Conservation (phyloP, 2,113 vertebrate species). For the Xerus inauris region DNA sequence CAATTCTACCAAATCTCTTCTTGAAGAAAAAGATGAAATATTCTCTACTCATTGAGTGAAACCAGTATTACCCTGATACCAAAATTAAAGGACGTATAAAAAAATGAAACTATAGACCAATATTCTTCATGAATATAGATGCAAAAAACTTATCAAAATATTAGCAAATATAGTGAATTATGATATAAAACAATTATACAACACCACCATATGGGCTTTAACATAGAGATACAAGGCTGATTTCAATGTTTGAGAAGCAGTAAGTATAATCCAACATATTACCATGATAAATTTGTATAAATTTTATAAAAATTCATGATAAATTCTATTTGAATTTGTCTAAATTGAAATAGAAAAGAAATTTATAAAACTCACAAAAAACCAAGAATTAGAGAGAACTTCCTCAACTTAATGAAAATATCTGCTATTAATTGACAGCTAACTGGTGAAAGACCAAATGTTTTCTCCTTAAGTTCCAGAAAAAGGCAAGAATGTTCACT, state of each 20-base stretch:
- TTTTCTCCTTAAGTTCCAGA: neutral
- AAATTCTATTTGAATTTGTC: too few species aligned
- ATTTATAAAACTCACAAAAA: neutral
- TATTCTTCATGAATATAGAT: neutral
- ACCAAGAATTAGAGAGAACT: neutral
- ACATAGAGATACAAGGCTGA: neutral
- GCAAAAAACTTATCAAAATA: neutral
- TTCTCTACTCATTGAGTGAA: neutral
- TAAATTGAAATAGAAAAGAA: conserved; percentile 6
- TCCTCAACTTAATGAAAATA: neutral
- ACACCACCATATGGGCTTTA: neutral
- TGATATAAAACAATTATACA: neutral
- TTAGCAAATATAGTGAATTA: conserved; percentile 37
- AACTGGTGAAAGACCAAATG: neutral
- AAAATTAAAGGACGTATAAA: neutral
- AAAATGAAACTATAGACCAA: neutral
- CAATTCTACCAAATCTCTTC: neutral
- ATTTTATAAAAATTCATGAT: too few species aligned
- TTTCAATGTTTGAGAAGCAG: neutral
- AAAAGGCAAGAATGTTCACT: neutral
- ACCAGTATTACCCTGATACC: neutral
- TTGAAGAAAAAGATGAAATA: neutral
- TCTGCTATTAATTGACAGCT: neutral
- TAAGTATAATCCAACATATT: neutral
- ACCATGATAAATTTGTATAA: neutral